Evolutionary conservation across 2,888 invertebrate genomes (phyloP), one percentile per base, ranked within the genome.

Genomic region (Notodonta dromedarius): DNA sequence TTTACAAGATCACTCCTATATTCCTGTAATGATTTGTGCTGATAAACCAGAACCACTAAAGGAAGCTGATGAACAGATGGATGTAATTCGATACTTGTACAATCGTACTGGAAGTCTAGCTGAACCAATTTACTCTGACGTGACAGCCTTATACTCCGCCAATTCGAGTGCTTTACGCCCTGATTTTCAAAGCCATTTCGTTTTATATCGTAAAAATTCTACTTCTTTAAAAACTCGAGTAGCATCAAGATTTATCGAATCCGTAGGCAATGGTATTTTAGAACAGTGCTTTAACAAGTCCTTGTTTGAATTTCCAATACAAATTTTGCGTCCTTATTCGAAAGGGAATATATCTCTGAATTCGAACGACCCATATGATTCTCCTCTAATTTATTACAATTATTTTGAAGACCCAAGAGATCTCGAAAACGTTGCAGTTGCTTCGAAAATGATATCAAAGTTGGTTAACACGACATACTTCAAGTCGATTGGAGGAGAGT

Each of bases 381-480:
- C 14, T 16, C 50, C 50, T 5, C 16, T 50, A 8, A 50, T 50
- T 50, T 50, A 50, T 16, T 52, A 32, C 13, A 35, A 52, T 32
- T 24, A 24, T 32, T 52, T 52, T 6, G 24, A 13, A 5, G 52
- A 52, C 5, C 8, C 7, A 0, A 16, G 16, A 52, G 52, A 52
- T 32, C n/a, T 52, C 1, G 52, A 52, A 32, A 52, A 9, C 5
- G 52, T 32, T 55, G 40, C 4, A 3, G 40, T 16, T 3, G 55
- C 40, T 16, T 12, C 40, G 6, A 55, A 55, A 40, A 55, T 40
- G n/a, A n/a, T 55, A 4, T 39, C 55, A 11, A 4, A n/a, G 13
- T 46, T 59, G 12, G 55, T 54, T 16, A 55, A 59, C 9, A 55
- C 59, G 9, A 59, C 59, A 7, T 55, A 59, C 14, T 59, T 59